phyloP scores from a whole-genome alignment of 2,888 invertebrate genomes.

The Melieria picta region DNA sequence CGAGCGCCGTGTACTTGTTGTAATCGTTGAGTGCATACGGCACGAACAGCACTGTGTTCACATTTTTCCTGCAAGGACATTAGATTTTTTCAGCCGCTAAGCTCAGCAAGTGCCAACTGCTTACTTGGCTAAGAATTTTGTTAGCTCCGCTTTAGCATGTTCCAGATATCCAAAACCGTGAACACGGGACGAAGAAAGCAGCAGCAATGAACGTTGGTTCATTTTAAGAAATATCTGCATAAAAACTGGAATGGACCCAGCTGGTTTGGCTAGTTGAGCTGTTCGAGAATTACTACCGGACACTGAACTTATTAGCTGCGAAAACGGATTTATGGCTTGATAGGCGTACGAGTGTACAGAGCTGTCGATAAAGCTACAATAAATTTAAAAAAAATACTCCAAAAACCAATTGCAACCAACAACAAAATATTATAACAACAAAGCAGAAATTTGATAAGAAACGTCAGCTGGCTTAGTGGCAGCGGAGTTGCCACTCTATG shows the following conservation, averaged over 20 bases:
- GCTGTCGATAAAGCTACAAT: too few species aligned
- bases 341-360: too few species aligned
- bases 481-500: too few species aligned
- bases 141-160: conserved; percentile 74
- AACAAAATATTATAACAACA: too few species aligned
- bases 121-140: conserved; percentile 71
- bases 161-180: conserved; percentile 75
- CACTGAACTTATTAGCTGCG: too few species aligned
- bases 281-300: too few species aligned
- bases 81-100: neutral
- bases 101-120: conserved; percentile 43
- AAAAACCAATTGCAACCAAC: too few species aligned
- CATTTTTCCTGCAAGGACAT: conserved; percentile 70
- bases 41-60: conserved; percentile 75
- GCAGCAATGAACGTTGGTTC: conserved; percentile 68
- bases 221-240: conserved; percentile 36
- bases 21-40: conserved; percentile 79
- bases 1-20: conserved; percentile 73
- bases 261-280: too few species aligned
- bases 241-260: neutral
- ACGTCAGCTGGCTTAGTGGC: too few species aligned
- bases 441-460: too few species aligned
- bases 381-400: too few species aligned
- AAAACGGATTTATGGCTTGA: too few species aligned
- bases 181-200: conserved; percentile 77